Evolutionary conservation across 2,888 invertebrate species (phyloP), one percentile per base, ranked within the genome.

Genomic region (Standfussiana lucernea): DNA sequence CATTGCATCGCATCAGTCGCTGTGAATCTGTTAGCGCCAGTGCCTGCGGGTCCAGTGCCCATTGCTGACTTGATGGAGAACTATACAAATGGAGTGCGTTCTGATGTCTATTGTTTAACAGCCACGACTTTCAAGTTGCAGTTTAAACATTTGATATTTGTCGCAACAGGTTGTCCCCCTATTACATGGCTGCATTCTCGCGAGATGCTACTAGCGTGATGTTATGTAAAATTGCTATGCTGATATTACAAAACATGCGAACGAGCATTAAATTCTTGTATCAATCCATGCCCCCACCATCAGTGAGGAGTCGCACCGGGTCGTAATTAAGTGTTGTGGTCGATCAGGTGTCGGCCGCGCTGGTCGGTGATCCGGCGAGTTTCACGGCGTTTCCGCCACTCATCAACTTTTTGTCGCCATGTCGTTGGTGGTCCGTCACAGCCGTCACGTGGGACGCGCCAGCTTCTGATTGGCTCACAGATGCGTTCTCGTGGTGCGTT

Each of bases 341-440:
- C 32, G 15, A 10, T 21, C 32, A 21, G 32, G 59, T 59, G 59
- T 21, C 59, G 59, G 59, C 61, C 18, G 56, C 53, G 69, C 8
- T 32, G 24, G 5, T 24, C 32, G 71, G 59, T 35, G 69, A 24
- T 11, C 59, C 35, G 64, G 68, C 71, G n/a, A 62, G 71, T 75
- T 75, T 82, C 81, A 84, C 68, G 71, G 64, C 56, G 42, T 71
- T 77, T 81, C 77, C 72, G 82, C 35, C 82, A 65, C 70, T 83
- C 77, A 61, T 83, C 82, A 81, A 83, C 64, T 83, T 83, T 83
- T 83, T 83, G 82, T 83, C 45, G 15, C 40, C 40, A 61, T 77
- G 81, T 81, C 85, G 85, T 77, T 77, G 85, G 85, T 83, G 83
- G 83, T 77, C 85, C 70, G 40, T n/a, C 56, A 32, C 18, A 21